Evolutionary conservation across 1,140 invertebrate genomes (phyloP), one percentile per base, ranked within the genome.

Genomic region (Brachionus angularis): DNA sequence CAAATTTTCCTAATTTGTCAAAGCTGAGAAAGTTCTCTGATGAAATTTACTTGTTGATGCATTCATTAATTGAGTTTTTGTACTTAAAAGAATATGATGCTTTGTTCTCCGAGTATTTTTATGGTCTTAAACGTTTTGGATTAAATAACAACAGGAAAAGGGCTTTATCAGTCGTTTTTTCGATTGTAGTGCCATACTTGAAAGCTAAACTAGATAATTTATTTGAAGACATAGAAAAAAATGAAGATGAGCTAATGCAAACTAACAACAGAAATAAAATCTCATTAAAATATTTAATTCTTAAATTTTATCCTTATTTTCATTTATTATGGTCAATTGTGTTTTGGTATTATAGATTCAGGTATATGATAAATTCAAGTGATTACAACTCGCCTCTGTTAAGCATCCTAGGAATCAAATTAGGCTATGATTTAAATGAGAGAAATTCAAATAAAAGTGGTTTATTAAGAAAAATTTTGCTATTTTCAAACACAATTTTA

Each of bases 51-150:
- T 23, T 67, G 23, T n/a, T 50, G 21, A 27, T 67, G 5, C 62
- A 67, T 36, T 47, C 62, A 34, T 18, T 27, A 23, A 49, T 67
- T 2, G 62, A 67, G 36, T 14, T 67, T 47, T 33, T 67, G 18
- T 67, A 47, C 18, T 27, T 67, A 8, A 67, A 67, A 47, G 18
- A 3, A 3, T 67, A 47, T 33, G 18, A 67, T 42, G 21, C 42
- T 14, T n/a, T 67, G 1, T 67, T 67, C 21, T 67, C 62, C 10
- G 62, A 67, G 18, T 42, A 50, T 29, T 67, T 67, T 67, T 67
- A 67, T 31, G 31, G 42, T 25, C 31, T 67, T 16, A 46, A 31
- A 12, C 42, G 62, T 12, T 4, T 27, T 36, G 7, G 21, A 8
- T 18, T 67, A 23, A 50, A 31, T 23, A 67, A 36, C 29, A 50